Evolutionary conservation across 2,113 vertebrate species (phyloP).

Genomic region (Muntiacus muntjak): DNA sequence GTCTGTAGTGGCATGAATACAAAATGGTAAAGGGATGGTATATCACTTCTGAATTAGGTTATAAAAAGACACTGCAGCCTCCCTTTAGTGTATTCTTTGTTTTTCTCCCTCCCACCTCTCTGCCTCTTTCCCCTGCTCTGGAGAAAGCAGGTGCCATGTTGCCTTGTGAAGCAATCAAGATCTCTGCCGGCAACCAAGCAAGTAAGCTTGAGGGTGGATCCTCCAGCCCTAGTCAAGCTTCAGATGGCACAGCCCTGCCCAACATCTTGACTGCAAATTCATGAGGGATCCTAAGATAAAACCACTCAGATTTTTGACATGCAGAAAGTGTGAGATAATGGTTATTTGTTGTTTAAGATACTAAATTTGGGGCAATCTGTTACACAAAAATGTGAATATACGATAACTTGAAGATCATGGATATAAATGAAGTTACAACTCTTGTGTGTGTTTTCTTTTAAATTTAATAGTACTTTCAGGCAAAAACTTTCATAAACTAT

Average conservation of each 20-base stretch:
- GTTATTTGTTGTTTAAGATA: not conserved
- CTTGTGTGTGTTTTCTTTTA: not conserved
- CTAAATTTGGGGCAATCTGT: not conserved
- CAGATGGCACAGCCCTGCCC: not conserved
- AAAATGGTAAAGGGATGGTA: not conserved
- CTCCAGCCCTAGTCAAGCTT: not conserved
- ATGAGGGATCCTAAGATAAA: not conserved
- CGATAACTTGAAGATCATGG: not conserved
- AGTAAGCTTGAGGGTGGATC: not conserved
- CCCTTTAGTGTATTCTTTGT: not conserved
- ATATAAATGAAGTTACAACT: not conserved
- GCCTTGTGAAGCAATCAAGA: fast-evolving
- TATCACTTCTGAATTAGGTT: not conserved
- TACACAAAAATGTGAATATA: not conserved
- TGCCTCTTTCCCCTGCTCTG: not conserved
- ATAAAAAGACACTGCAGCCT: not conserved
- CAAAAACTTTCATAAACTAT: not conserved
- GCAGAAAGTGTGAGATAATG: not conserved
- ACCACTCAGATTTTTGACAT: not conserved
- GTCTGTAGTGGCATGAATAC: not conserved
- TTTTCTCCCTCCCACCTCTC: not conserved
- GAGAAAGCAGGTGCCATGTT: not conserved
- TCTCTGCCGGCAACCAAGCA: not conserved
- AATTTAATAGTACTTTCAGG: not conserved
- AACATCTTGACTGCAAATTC: not conserved